Evolutionary conservation across 1,140 invertebrate species (phyloP).

Genomic region (Zophobas atratus): DNA sequence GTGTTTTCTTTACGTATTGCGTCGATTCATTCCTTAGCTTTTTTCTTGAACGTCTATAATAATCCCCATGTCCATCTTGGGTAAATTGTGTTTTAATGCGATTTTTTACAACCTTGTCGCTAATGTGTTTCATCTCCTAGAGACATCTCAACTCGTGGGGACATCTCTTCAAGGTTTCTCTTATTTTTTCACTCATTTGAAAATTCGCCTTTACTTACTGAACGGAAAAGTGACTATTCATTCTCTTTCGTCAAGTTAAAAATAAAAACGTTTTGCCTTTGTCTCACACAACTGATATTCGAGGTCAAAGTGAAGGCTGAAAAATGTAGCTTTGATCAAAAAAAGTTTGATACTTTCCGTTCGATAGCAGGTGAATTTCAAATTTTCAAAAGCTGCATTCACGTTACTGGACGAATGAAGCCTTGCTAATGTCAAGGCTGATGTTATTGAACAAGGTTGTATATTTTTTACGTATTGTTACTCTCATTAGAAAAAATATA

Average conservation of each 20-base stretch:
- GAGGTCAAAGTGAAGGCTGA: constrained; percentile 40
- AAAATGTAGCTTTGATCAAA: constrained; percentile 4
- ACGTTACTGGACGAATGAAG: background rate
- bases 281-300: constrained; percentile 38
- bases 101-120: constrained; percentile 21
- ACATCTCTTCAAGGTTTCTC: constrained; percentile 26
- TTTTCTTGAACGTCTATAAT: background rate
- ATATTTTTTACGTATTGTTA: constrained; percentile 25
- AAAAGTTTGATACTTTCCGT: constrained; percentile 31
- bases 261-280: constrained; percentile 35
- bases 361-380: constrained; percentile 25
- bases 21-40: background rate
- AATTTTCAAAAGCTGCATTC: constrained; percentile 24
- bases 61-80: constrained; percentile 10
- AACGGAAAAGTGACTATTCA: constrained; percentile 31
- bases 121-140: constrained; percentile 34
- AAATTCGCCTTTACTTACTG: constrained; percentile 16
- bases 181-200: constrained; percentile 4
- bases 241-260: constrained; percentile 37
- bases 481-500: constrained; percentile 2
- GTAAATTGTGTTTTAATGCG: constrained; percentile 33
- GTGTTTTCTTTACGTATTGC: background rate
- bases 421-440: constrained; percentile 37
- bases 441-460: background rate
- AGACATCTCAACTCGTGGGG: background rate